phyloP scores from a whole-genome alignment of 1,140 invertebrate species.

The Heterodera schachtii region DNA sequence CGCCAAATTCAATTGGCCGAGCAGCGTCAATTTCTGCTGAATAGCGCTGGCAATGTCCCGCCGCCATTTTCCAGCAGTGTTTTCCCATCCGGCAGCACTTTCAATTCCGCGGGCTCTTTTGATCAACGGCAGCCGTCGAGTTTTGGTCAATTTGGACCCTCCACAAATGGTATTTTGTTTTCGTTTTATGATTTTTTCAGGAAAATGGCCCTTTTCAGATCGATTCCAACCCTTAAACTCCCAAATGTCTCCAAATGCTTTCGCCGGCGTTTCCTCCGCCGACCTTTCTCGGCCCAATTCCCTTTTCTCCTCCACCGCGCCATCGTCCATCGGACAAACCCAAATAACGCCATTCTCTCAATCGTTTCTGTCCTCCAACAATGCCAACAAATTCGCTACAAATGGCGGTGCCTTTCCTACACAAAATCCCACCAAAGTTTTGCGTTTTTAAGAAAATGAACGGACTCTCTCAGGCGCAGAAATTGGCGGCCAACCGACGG shows the following conservation, averaged over 20 bases:
- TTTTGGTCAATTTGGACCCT: not conserved
- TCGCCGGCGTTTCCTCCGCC: not conserved
- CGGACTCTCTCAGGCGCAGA: not conserved
- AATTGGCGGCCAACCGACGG: not conserved
- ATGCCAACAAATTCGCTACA: not conserved
- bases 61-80: not conserved
- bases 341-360: conserved; percentile 11
- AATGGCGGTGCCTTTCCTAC: not conserved
- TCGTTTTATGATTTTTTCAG: not conserved
- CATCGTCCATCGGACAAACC: not conserved
- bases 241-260: not conserved
- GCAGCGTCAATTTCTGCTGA: not conserved
- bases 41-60: not conserved
- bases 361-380: not conserved
- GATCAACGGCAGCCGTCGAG: not conserved
- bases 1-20: not conserved
- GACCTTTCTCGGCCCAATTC: conserved; percentile 4
- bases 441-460: not conserved
- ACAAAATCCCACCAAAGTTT: not conserved
- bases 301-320: not conserved
- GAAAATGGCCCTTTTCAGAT: not conserved
- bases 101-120: not conserved
- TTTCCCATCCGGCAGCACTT: not conserved
- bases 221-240: not conserved
- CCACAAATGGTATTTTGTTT: not conserved